Conservation (phyloP, 2,797 vertebrate genomes). For the Rhyacichthys aspro region DNA sequence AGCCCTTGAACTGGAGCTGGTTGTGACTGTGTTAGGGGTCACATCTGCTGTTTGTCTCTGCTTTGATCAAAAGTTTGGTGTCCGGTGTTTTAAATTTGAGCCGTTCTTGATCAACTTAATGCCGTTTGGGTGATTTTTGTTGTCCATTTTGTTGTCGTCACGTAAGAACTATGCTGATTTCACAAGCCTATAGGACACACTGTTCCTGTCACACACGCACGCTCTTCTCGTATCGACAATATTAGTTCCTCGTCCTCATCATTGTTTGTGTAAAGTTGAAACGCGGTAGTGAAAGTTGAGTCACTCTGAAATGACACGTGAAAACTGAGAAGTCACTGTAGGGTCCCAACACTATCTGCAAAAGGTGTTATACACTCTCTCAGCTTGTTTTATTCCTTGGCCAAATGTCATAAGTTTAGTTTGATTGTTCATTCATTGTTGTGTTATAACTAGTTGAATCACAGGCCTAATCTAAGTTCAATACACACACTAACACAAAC, state of each 20-base stretch:
- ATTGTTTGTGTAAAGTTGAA: slow-evolving; percentile 35
- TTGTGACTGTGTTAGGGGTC: slow-evolving; percentile 47
- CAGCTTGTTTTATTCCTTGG: no score
- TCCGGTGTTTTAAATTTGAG: no score
- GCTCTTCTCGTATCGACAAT: slow-evolving; percentile 25
- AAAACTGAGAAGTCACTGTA: slow-evolving; percentile 34
- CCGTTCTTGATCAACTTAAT: no score
- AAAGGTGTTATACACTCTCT: no score
- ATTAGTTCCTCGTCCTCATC: neutral
- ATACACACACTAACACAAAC: no score
- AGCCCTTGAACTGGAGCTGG: slow-evolving; percentile 33
- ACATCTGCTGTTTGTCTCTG: slow-evolving; percentile 38
- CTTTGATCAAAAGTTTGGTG: slow-evolving; percentile 12
- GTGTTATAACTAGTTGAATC: no score
- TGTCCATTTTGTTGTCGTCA: no score
- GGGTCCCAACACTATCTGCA: slow-evolving; percentile 21
- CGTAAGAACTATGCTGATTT: no score
- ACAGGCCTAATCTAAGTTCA: no score
- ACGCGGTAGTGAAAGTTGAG: slow-evolving; percentile 61
- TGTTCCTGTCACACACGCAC: slow-evolving; percentile 8
- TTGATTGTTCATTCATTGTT: no score
- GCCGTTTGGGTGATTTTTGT: no score
- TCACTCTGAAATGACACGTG: slow-evolving; percentile 53
- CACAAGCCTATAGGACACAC: neutral
- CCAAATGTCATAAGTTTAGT: no score